Base-by-base conservation (phyloP, 2,113 vertebrate genomes). In the Petroica traversi region DNA sequence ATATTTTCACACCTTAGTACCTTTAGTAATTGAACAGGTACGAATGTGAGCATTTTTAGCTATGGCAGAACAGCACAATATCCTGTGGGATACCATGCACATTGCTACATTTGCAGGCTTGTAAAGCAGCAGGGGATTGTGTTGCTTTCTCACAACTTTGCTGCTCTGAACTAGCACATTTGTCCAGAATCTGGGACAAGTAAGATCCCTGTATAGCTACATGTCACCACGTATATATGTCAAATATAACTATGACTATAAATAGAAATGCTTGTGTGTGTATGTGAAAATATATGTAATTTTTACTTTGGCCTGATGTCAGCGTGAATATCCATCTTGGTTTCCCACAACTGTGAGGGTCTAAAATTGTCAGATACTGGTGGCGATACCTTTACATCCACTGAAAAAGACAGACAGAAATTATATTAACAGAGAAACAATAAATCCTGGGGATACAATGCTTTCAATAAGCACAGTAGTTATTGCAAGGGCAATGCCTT, bases 221-320 rank as follows among this genome's bases (percentile, higher is more conserved):
- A 19, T n/a, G 45, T 1, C 2, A n/a, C 55, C 36, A 67, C 14
- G 5, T 57, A 46, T 26, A 14, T 89, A 26, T 84, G 88, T 89
- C 12, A 89, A 83, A 55, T n/a, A 14, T 9, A 78, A 76, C 58
- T 49, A 11, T 16, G 75, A 81, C 49, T 49, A 24, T 36, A 66
- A 52, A 20, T 74, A 64, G 19, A 74, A 74, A 36, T 25, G 6
- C 14, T 62, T 66, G 9, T 45, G 14, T 33, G 19, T 55, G 3
- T 74, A 19, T 38, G 15, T 64, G 55, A 81, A 88, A 64, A 62
- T 24, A 58, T 1, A 54, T 34, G 26, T 40, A 8, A 41, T 52
- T 59, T 83, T 91, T 94, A 98, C 97, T 97, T 97, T 43, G 97
- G 89, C 48, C 81, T 94, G n/a, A 98, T 49, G 59, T 97, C 87